These are phyloP conservation scores for Galeopsomyia nigrocyanea DNA, from an alignment of 2,888 invertebrate species.

Conservation along the genomic window DNA sequence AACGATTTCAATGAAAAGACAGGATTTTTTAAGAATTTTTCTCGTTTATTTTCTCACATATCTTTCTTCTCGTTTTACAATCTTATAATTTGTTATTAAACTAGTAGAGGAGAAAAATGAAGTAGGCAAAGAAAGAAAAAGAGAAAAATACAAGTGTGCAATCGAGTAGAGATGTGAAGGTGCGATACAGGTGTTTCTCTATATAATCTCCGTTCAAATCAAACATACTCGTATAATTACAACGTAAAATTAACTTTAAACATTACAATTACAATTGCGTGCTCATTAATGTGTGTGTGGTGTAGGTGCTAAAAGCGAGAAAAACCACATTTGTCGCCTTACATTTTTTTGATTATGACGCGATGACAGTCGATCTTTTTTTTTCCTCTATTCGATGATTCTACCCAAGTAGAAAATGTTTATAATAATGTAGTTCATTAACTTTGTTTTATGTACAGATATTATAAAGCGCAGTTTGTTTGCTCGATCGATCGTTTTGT, in stretches of 20 bases:
- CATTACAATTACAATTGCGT: conserved; percentile 49
- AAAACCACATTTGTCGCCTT: conserved; percentile 22
- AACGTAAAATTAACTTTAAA: conserved; percentile 48
- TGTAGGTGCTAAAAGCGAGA: conserved; percentile 27
- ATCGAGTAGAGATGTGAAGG: conserved; percentile 55
- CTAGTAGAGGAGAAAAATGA: conserved; percentile 60
- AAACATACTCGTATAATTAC: conserved; percentile 43
- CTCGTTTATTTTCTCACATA: conserved; percentile 54
- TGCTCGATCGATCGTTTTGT: conserved; percentile 36
- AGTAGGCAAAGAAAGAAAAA: conserved; percentile 54
- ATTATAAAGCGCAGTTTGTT: conserved; percentile 41
- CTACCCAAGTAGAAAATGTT: conserved; percentile 47
- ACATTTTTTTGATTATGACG: conserved; percentile 37
- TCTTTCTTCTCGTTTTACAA: conserved; percentile 57
- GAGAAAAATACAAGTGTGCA: conserved; percentile 50
- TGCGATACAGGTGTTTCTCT: conserved; percentile 53
- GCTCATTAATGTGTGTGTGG: conserved; percentile 30
- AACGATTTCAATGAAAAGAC: not conserved
- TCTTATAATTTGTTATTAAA: conserved; percentile 57
- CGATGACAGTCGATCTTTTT: conserved; percentile 41
- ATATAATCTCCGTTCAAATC: conserved; percentile 33
- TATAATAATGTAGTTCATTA: conserved; percentile 33
- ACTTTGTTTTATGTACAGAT: conserved; percentile 46
- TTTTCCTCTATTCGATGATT: conserved; percentile 44
- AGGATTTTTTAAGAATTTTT: conserved; percentile 42